Evolutionary conservation across 2,888 invertebrate genomes (phyloP).

Genomic region (Creontiades dilutus): DNA sequence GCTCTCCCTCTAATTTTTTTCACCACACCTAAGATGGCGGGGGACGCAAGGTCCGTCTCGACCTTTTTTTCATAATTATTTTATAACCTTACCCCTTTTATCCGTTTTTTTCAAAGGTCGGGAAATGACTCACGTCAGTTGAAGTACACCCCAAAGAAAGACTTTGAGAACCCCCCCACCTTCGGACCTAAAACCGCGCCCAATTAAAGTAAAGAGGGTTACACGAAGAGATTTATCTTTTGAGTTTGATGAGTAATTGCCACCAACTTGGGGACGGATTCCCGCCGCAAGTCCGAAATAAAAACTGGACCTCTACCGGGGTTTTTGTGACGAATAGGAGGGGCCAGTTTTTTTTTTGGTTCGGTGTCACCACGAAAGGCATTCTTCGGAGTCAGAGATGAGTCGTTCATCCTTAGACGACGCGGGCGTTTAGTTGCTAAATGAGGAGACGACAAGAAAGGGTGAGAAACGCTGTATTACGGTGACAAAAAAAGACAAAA

Average conservation of each 20-base stretch:
- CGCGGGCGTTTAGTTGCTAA: constrained; percentile 39
- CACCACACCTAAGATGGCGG: constrained; percentile 45
- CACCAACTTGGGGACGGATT: constrained; percentile 53
- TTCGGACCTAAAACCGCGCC: constrained; percentile 43
- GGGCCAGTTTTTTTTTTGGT: constrained; percentile 24
- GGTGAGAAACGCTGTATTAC: constrained; percentile 44
- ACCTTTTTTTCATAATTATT: constrained; percentile 63
- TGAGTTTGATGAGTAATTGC: constrained; percentile 69
- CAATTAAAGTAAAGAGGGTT: constrained; percentile 69
- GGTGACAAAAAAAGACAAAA: constrained; percentile 2
- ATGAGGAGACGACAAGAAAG: constrained; percentile 40
- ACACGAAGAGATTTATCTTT: constrained; percentile 66
- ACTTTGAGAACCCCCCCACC: background rate
- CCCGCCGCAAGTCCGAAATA: constrained; percentile 28
- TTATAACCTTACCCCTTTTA: constrained; percentile 62
- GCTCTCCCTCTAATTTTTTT: constrained; percentile 16
- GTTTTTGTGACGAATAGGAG: background rate
- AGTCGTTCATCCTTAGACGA: constrained; percentile 13
- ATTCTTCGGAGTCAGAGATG: constrained; percentile 23
- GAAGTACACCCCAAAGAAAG: constrained; percentile 39
- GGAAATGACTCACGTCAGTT: constrained; percentile 62
- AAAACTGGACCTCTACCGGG: constrained; percentile 40
- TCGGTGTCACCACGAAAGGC: constrained; percentile 1
- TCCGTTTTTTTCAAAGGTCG: constrained; percentile 3
- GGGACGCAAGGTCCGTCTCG: background rate